A percentile compares a stretch with the other conserved stretches of the same genome.
Conservation (phyloP, 2,797 vertebrate species). For the Lophotriccus pileatus region DNA sequence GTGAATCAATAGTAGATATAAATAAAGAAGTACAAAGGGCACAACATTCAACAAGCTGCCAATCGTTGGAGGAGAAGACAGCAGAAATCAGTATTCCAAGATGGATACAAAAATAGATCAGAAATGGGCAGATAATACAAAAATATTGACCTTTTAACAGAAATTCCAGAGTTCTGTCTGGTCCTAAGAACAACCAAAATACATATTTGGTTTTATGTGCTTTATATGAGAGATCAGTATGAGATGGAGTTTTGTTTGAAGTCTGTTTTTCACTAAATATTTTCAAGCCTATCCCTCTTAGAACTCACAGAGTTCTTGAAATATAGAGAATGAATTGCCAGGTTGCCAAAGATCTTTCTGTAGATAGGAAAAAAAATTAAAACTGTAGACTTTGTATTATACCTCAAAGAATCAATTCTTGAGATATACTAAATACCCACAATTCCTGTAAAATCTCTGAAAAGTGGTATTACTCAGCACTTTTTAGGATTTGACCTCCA, state of each 20-base stretch:
- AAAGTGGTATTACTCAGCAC: background rate
- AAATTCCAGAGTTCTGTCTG: background rate
- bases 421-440: background rate
- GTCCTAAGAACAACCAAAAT: background rate
- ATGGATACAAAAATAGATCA: background rate
- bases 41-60: conserved; percentile 49
- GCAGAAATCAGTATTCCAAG: background rate
- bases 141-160: background rate
- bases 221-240: background rate
- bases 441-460: background rate
- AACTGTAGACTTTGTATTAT: background rate
- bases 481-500: background rate
- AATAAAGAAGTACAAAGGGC: conserved; percentile 48
- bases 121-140: background rate
- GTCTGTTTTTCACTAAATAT: background rate
- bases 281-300: background rate
- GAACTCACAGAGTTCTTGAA: background rate
- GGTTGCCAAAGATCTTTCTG: background rate
- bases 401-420: background rate
- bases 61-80: background rate
- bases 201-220: background rate
- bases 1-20: conserved; percentile 66
- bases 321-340: background rate
- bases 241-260: background rate
- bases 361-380: background rate